These are phyloP conservation scores for Petrolisthes cinctipes DNA, from an alignment of 2,888 invertebrate genomes.

Conservation along the genomic window DNA sequence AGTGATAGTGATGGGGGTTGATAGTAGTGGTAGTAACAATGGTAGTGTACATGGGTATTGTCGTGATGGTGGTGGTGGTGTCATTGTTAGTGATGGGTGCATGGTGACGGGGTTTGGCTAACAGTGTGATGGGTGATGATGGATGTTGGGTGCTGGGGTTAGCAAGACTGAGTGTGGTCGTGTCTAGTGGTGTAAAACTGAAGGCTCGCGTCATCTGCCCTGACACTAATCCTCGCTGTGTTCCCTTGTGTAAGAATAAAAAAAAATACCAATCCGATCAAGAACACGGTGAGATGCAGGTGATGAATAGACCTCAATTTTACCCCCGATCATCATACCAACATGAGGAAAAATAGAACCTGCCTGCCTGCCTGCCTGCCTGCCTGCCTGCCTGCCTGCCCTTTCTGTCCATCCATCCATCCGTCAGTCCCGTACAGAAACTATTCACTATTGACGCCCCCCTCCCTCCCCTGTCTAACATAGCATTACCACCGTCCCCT, in stretches of 20 bases:
- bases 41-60: too few relatives aligned
- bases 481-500: background rate
- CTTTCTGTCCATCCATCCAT: too few relatives aligned
- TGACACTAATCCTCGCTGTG: constrained; percentile 4
- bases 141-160: too few relatives aligned
- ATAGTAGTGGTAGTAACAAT: background rate
- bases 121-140: too few relatives aligned
- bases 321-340: background rate
- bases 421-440: background rate
- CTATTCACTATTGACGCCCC: constrained; percentile 7
- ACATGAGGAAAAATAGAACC: background rate
- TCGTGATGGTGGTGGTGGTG: too few relatives aligned
- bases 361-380: too few relatives aligned
- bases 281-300: background rate
- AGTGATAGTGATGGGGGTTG: background rate
- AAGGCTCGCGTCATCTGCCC: background rate
- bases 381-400: too few relatives aligned
- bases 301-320: background rate
- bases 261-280: background rate
- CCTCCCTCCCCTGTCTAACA: background rate
- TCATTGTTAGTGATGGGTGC: too few relatives aligned
- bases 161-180: too few relatives aligned
- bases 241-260: background rate
- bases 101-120: too few relatives aligned
- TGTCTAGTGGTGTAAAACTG: background rate